Evolutionary conservation across 2,888 invertebrate species (phyloP), one percentile per base, ranked within the genome.

Genomic region (Ennomos fuscantarius): DNA sequence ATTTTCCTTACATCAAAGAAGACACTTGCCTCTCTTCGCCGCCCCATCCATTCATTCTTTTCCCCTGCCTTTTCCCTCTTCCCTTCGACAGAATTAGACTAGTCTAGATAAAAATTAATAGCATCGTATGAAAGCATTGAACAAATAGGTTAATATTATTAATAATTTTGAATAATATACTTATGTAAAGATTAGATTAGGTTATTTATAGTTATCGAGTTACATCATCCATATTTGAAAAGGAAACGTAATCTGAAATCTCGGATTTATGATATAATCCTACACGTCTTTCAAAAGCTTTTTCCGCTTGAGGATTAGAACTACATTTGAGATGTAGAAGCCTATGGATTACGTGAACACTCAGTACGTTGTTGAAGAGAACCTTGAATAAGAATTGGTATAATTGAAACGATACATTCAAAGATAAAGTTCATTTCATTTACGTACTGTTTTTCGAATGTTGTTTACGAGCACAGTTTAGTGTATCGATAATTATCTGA

Each of bases 221-320:
- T 47, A 47, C 42, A 32, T 54, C 47, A 37, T 42, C 35, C 34
- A 15, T 37, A 51, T 39, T 37, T 39, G 13, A 11, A 32, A 41
- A n/a, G 50, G 36, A 42, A 42, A 24, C 31, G 31, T 42, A 11
- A 41, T 41, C 41, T 54, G 36, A 47, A 40, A 35, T 32, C 54
- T 41, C 34, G 54, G 54, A 47, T 41, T 54, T 37, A 47, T 54
- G 47, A 37, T 41, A 53, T 53, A 53, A 53, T 46, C 53, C 41
- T 9, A n/a, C 35, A 39, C 35, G 36, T 54, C 47, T 47, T 54
- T 54, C 36, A 11, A 36, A 5, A 54, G 41, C 41, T 46, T 24
- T 53, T 41, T 46, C 41, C 46, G 11, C 46, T 45, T 39, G 24
- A 11, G 40, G 53, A 53, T 53, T 46, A 46, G 31, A 24, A 34